These are phyloP conservation scores for Ambastaia sidthimunki DNA, from an alignment of 2,797 vertebrate species.

Conservation along the genomic window DNA sequence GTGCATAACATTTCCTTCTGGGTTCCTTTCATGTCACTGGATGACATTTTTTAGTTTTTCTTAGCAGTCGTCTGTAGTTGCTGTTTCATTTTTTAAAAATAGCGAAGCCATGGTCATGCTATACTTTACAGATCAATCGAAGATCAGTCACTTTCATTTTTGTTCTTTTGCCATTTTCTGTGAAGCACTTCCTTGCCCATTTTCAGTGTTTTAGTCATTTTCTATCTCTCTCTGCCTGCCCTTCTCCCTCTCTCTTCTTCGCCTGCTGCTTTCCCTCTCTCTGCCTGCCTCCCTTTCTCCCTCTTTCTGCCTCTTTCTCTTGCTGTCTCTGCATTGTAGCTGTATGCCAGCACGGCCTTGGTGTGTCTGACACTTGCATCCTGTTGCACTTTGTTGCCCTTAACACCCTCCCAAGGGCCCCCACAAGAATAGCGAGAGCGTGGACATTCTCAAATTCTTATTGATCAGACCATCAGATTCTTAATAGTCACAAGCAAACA, in stretches of 20 bases:
- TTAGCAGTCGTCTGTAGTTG: neutral
- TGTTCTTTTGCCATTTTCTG: slow-evolving; percentile 14
- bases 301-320: too few species aligned
- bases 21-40: slow-evolving; percentile 4
- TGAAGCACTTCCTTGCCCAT: neutral
- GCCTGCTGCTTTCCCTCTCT: neutral
- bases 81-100: slow-evolving; percentile 16
- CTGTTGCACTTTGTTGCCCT: slow-evolving; percentile 43
- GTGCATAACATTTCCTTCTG: slow-evolving; percentile 5
- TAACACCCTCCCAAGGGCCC: neutral
- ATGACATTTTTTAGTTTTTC: slow-evolving; percentile 22
- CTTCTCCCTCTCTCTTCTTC: neutral
- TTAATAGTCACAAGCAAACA: slow-evolving; percentile 7
- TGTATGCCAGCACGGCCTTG: slow-evolving; percentile 15
- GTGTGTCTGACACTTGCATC: slow-evolving; percentile 43
- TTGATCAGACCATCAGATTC: slow-evolving; percentile 24
- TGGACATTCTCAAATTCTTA: slow-evolving; percentile 22
- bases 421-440: neutral
- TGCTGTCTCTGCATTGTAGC: slow-evolving; percentile 34
- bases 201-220: neutral
- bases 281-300: neutral
- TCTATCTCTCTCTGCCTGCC: neutral
- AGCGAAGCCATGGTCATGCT: too few species aligned
- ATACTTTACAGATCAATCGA: neutral
- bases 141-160: slow-evolving; percentile 9